These are phyloP conservation scores for Limnephilus marmoratus DNA, from an alignment of 2,888 invertebrate genomes.

Conservation along the genomic window DNA sequence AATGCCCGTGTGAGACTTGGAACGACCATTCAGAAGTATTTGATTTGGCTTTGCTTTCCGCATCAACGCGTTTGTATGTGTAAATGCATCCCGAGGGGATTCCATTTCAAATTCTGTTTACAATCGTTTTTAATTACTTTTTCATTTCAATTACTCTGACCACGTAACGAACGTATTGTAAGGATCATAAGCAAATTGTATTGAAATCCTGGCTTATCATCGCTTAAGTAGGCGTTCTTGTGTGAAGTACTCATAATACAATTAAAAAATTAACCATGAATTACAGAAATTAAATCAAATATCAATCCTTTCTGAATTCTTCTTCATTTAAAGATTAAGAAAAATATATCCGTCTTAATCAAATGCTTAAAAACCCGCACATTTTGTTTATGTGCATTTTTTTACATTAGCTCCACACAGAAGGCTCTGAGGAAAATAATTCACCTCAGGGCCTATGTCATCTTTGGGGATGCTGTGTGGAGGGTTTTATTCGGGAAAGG, in stretches of 20 bases:
- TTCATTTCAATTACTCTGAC: constrained; percentile 5
- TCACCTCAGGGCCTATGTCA: no score
- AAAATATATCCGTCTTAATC: no score
- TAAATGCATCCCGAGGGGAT: constrained; percentile 4
- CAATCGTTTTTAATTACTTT: constrained; percentile 7
- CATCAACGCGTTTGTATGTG: constrained; percentile 44
- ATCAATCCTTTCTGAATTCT: no score
- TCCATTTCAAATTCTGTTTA: neutral
- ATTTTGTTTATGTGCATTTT: no score
- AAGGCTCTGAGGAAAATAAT: no score
- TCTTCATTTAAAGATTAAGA: no score
- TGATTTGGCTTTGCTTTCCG: constrained; percentile 59
- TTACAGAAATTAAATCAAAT: no score
- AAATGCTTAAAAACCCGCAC: no score
- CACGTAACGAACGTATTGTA: neutral
- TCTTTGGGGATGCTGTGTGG: no score
- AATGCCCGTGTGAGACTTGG: constrained; percentile 52
- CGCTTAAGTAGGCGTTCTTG: neutral
- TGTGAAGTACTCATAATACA: neutral
- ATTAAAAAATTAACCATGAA: neutral
- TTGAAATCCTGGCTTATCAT: neutral
- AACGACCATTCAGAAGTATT: constrained; percentile 51
- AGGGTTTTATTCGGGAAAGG: no score
- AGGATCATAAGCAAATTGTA: neutral
- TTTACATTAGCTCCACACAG: no score